A percentile compares a stretch with the other conserved stretches of the same genome.
Evolutionary conservation across 2,888 invertebrate genomes (phyloP).

Genomic region (Lutraria lutraria): DNA sequence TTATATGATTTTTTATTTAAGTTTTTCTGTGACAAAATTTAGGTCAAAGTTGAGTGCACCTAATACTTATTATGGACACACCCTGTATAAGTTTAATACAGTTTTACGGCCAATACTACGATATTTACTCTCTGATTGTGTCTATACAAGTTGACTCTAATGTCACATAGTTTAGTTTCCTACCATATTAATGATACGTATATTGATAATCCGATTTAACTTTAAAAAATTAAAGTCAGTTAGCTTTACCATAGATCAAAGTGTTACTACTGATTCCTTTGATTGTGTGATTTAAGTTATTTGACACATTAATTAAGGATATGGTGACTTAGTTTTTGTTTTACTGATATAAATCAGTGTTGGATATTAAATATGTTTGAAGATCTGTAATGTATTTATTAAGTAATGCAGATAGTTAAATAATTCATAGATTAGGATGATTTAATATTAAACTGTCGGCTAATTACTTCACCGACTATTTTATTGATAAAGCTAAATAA

Average conservation of each 20-base stretch:
- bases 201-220: slow-evolving; percentile 50
- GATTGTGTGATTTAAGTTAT: slow-evolving; percentile 31
- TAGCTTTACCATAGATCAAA: slow-evolving; percentile 24
- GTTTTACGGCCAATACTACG: neutral
- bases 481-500: neutral
- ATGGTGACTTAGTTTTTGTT: slow-evolving; percentile 9
- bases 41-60: neutral
- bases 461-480: neutral
- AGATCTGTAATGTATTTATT: neutral
- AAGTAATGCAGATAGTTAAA: neutral
- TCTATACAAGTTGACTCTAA: slow-evolving; percentile 11
- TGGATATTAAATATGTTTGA: neutral
- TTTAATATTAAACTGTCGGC: neutral
- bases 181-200: slow-evolving; percentile 33
- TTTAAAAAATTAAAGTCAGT: slow-evolving; percentile 17
- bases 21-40: neutral
- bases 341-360: slow-evolving; percentile 25
- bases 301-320: slow-evolving; percentile 32
- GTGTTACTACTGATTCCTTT: slow-evolving; percentile 30
- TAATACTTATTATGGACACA: slow-evolving; percentile 12
- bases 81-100: slow-evolving; percentile 16
- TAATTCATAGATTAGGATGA: neutral
- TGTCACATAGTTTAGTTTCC: slow-evolving; percentile 36
- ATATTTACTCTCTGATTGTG: slow-evolving; percentile 36
- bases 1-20: neutral